A percentile compares a stretch with the other conserved stretches of the same genome.
Conservation (phyloP, 2,797 vertebrate species). For the Syngnathus acus region DNA sequence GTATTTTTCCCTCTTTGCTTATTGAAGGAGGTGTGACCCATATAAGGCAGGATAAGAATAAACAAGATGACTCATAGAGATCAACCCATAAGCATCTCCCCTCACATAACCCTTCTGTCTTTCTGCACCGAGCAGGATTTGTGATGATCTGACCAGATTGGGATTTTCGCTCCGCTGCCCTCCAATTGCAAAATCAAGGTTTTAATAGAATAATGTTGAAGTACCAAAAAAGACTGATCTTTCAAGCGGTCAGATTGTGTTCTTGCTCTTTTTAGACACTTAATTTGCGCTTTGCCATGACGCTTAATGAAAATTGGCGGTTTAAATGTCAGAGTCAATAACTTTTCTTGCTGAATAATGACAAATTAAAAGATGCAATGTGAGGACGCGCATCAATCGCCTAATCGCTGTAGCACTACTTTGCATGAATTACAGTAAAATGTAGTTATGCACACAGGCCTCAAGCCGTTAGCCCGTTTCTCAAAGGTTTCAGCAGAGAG, state of each 20-base stretch:
- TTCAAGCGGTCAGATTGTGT: conserved; percentile 24
- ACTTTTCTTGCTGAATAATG: conserved; percentile 12
- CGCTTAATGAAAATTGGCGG: conserved; percentile 51
- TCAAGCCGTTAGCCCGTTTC: conserved; percentile 58
- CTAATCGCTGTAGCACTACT: conserved; percentile 51
- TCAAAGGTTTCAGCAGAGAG: conserved; percentile 52
- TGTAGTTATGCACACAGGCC: conserved; percentile 54
- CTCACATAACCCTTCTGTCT: conserved; percentile 45
- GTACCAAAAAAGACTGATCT: conserved; percentile 19
- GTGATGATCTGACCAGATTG: conserved; percentile 49
- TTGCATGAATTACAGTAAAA: conserved; percentile 66
- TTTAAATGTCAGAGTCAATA: conserved; percentile 56
- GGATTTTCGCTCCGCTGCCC: conserved; percentile 10
- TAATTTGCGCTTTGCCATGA: conserved; percentile 19
- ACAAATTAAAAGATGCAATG: conserved; percentile 57
- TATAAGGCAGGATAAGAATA: conserved; percentile 27
- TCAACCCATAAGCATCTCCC: conserved; percentile 39
- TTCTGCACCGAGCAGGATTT: conserved; percentile 29
- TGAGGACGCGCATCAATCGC: conserved; percentile 50
- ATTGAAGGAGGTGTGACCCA: conserved; percentile 30
- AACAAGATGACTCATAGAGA: conserved; percentile 48
- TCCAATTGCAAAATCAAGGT: conserved; percentile 15
- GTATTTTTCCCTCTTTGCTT: background rate
- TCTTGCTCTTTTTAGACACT: conserved; percentile 12
- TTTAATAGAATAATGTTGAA: conserved; percentile 31